These are phyloP conservation scores for Chrysina gloriosa DNA, from an alignment of 2,888 invertebrate species.

Conservation along the genomic window DNA sequence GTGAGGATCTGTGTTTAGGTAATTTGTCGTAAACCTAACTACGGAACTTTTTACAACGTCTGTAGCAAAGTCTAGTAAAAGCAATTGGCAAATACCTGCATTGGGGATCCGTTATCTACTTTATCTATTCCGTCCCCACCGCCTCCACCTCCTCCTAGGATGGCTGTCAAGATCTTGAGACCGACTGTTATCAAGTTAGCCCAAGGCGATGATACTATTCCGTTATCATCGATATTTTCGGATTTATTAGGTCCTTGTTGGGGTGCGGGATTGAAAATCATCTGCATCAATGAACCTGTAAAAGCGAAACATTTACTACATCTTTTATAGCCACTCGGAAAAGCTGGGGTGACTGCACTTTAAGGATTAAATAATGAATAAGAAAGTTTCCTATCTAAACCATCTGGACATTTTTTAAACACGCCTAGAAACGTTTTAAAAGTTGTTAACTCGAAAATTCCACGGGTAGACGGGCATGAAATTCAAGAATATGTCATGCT, in stretches of 20 bases:
- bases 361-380: no score
- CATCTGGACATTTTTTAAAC: no score
- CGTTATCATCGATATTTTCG: slow-evolving; percentile 76
- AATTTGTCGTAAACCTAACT: no score
- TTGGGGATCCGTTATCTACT: slow-evolving; percentile 88
- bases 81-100: slow-evolving; percentile 75
- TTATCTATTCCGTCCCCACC: slow-evolving; percentile 87
- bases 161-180: slow-evolving; percentile 83
- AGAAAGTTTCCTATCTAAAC: no score
- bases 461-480: no score
- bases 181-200: slow-evolving; percentile 88
- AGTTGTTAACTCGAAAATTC: no score
- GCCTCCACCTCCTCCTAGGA: slow-evolving; percentile 80
- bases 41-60: slow-evolving; percentile 8
- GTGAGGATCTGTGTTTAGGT: no score
- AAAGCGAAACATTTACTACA: no score
- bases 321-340: no score
- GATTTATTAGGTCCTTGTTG: slow-evolving; percentile 83
- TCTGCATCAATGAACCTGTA: slow-evolving; percentile 83
- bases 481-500: no score
- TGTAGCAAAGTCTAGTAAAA: neutral
- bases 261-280: slow-evolving; percentile 80
- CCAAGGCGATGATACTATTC: slow-evolving; percentile 84
- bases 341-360: no score
- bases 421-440: no score